Evolutionary conservation across 1,140 invertebrate genomes (phyloP).

Genomic region (Scaptomyza hsui): DNA sequence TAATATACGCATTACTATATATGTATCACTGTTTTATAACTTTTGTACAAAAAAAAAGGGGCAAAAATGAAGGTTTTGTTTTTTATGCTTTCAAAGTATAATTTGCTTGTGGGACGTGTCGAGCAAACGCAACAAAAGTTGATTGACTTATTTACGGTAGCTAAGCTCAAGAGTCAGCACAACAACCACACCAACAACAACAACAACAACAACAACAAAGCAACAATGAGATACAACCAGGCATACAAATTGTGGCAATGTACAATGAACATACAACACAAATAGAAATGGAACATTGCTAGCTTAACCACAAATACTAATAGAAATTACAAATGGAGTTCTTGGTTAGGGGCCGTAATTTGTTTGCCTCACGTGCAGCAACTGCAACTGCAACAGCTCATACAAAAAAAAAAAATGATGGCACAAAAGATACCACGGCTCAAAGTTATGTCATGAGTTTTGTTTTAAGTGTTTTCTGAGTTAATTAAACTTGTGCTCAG

Average conservation of each 20-base stretch:
- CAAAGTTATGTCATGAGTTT: background rate
- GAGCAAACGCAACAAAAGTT: conserved; percentile 36
- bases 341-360: conserved; percentile 3
- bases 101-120: conserved; percentile 32
- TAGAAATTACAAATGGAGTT: conserved; percentile 26
- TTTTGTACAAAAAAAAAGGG: background rate
- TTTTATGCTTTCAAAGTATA: conserved; percentile 1
- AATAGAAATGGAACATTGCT: conserved; percentile 19
- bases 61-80: conserved; percentile 6
- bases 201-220: background rate
- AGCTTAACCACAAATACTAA: background rate
- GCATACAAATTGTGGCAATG: conserved; percentile 28
- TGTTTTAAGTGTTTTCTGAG: no score
- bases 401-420: background rate
- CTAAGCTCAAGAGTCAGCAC: conserved; percentile 11
- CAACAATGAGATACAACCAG: conserved; percentile 6
- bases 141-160: conserved; percentile 42
- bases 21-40: conserved; percentile 14
- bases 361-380: background rate
- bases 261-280: background rate
- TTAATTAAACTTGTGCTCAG: background rate
- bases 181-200: conserved; percentile 11
- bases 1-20: background rate
- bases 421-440: conserved; percentile 4
- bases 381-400: conserved; percentile 16